These are phyloP conservation scores for Geophilus truncorum DNA, from an alignment of 2,888 invertebrate genomes.

Conservation along the genomic window DNA sequence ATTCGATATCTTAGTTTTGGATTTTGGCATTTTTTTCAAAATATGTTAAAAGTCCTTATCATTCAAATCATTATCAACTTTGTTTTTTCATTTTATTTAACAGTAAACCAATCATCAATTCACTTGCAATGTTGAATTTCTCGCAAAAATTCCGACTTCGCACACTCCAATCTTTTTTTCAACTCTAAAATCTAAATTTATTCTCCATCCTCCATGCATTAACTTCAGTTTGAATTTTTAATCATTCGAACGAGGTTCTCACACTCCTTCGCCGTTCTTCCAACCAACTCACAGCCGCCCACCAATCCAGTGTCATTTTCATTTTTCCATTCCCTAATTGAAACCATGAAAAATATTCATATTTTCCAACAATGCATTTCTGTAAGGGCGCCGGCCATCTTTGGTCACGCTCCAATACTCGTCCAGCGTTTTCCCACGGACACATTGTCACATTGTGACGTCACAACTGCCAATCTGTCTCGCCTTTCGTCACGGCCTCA, in stretches of 20 bases:
- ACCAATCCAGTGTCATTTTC: background rate
- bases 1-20: no score
- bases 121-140: no score
- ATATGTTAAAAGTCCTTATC: no score
- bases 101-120: no score
- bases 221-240: background rate
- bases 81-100: no score
- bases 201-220: background rate
- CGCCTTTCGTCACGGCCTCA: background rate
- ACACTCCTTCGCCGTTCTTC: background rate
- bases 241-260: background rate
- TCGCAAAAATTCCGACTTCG: no score
- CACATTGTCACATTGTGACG: background rate
- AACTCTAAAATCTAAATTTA: background rate
- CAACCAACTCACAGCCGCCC: background rate
- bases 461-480: background rate
- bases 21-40: no score
- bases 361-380: background rate
- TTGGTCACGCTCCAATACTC: background rate
- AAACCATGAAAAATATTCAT: conserved; percentile 4
- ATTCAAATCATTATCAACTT: no score
- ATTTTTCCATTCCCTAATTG: background rate
- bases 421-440: conserved; percentile 4
- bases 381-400: background rate
- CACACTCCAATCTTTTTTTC: no score